A percentile compares a stretch with the other conserved stretches of the same genome.
Conservation (phyloP, 2,113 vertebrate species). For the Felis catus region F.catus_Fca126_mat1.0 CM031421.1:30283501-30284000, state of each 20-base stretch:
- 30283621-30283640: slow-evolving; percentile 78
- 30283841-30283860: not conserved
- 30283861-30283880: not conserved
- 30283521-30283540: slow-evolving; percentile 81
- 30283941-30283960: fast-evolving
- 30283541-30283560: slow-evolving; percentile 83
- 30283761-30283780: not conserved
- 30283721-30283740: not conserved
- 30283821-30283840: not conserved
- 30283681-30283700: not conserved
- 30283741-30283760: not conserved
- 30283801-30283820: not conserved
- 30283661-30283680: not conserved
- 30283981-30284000: not conserved
- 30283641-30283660: slow-evolving; percentile 32
- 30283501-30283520: slow-evolving; percentile 70
- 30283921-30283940: not conserved
- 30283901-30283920: slow-evolving; percentile 59
- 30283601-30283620: slow-evolving; percentile 83
- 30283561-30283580: slow-evolving; percentile 84
- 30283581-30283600: slow-evolving; percentile 79
- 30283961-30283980: fast-evolving
- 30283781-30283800: not conserved
- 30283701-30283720: not conserved
- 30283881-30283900: slow-evolving; percentile 58